phyloP scores from a whole-genome alignment of 2,888 invertebrate genomes.

The Xestia rhomboidea region DNA sequence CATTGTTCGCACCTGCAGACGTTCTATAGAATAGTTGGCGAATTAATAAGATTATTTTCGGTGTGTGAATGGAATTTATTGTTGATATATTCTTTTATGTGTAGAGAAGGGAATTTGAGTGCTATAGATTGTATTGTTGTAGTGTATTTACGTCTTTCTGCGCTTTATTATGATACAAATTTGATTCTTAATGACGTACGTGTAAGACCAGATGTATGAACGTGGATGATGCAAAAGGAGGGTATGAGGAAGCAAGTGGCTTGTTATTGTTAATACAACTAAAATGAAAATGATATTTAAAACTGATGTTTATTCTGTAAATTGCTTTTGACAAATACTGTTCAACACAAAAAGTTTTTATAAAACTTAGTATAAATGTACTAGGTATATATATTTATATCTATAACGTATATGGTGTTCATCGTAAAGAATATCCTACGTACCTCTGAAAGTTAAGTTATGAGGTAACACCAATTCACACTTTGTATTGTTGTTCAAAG shows the following conservation, averaged over 20 bases:
- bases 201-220: not conserved
- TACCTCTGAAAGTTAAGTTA: not conserved
- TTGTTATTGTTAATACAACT: no score
- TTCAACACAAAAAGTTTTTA: not conserved
- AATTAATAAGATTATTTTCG: slow-evolving; percentile 57
- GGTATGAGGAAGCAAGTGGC: no score
- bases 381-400: not conserved
- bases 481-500: not conserved
- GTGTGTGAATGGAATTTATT: not conserved
- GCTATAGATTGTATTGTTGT: not conserved
- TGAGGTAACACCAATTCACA: not conserved
- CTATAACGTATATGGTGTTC: not conserved
- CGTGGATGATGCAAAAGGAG: not conserved
- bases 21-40: slow-evolving; percentile 48
- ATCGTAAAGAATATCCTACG: not conserved
- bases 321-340: no score
- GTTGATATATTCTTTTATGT: not conserved
- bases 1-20: slow-evolving; percentile 65
- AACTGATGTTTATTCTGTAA: no score
- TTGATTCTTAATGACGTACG: not conserved
- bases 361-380: no score
- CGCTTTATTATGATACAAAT: not conserved
- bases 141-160: not conserved
- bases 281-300: no score
- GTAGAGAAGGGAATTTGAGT: not conserved